These are phyloP conservation scores for Fistularia commersonii DNA, from an alignment of 2,797 vertebrate genomes.

Conservation along the genomic window DNA sequence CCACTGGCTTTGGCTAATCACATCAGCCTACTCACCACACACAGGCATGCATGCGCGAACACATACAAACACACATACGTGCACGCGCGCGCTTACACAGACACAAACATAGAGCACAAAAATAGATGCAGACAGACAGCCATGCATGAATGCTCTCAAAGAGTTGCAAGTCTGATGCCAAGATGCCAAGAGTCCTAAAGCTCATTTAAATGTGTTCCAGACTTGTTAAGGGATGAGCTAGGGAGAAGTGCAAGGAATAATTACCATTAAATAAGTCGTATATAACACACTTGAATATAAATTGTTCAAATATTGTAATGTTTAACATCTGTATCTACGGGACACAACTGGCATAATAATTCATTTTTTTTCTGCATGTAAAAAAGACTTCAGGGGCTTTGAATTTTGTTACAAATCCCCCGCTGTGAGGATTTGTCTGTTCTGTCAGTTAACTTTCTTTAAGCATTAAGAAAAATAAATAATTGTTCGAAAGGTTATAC, in stretches of 20 bases:
- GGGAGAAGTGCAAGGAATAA: background rate
- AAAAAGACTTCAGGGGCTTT: slow-evolving; percentile 8
- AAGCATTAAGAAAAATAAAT: slow-evolving; percentile 34
- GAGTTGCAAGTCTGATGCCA: slow-evolving; percentile 51
- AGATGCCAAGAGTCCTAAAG: slow-evolving; percentile 31
- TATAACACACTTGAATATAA: background rate
- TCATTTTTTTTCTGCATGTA: background rate
- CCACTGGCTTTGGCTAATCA: slow-evolving; percentile 67
- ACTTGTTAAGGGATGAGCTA: slow-evolving; percentile 12
- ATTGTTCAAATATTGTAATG: too few species aligned
- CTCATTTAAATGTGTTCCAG: slow-evolving; percentile 33
- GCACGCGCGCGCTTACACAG: background rate
- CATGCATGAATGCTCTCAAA: slow-evolving; percentile 42
- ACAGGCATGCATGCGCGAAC: slow-evolving; percentile 20
- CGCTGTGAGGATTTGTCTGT: slow-evolving; percentile 40
- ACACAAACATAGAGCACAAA: slow-evolving; percentile 19
- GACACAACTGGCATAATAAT: background rate
- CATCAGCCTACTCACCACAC: slow-evolving; percentile 48
- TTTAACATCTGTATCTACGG: background rate
- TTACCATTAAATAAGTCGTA: slow-evolving; percentile 3
- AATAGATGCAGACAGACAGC: slow-evolving; percentile 50
- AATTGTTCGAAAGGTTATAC: slow-evolving; percentile 30
- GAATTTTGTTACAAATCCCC: slow-evolving; percentile 17
- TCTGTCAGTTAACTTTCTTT: slow-evolving; percentile 37
- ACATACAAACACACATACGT: background rate